Evolutionary conservation across 2,797 vertebrate species (phyloP).

Genomic region (Parotocinclus haroldoi): DNA sequence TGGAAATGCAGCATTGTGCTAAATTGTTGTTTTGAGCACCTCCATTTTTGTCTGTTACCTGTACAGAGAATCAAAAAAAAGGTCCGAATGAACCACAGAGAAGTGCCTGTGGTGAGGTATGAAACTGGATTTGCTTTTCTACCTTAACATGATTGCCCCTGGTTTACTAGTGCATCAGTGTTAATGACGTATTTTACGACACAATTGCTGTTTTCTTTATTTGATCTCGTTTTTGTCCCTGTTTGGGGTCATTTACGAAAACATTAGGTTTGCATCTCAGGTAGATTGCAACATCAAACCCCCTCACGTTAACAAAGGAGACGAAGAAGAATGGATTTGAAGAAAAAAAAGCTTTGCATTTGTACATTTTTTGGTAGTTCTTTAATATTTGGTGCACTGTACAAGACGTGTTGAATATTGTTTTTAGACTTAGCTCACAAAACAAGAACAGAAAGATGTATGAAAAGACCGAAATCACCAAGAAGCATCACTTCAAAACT

Average conservation of each 20-base stretch:
- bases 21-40: conserved; percentile 44
- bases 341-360: conserved; percentile 72
- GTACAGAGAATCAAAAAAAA: conserved; percentile 42
- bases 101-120: conserved; percentile 46
- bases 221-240: conserved; percentile 62
- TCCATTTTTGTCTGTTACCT: conserved; percentile 42
- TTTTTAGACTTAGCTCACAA: conserved; percentile 75
- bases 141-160: conserved; percentile 56
- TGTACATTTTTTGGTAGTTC: conserved; percentile 91
- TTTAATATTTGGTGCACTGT: conserved; percentile 96
- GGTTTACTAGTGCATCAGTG: conserved; percentile 76
- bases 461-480: conserved; percentile 79
- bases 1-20: conserved; percentile 37
- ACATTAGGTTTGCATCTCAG: conserved; percentile 93
- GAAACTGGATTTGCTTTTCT: conserved; percentile 47
- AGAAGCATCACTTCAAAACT: conserved; percentile 53
- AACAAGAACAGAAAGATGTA: conserved; percentile 71
- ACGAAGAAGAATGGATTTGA: conserved; percentile 54
- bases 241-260: conserved; percentile 91
- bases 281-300: conserved; percentile 91
- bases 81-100: conserved; percentile 31
- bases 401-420: conserved; percentile 94
- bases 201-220: conserved; percentile 48
- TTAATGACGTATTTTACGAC: conserved; percentile 71
- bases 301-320: conserved; percentile 73